A percentile compares a stretch with the other conserved stretches of the same genome.
phyloP scores from a whole-genome alignment of 1,140 invertebrate genomes.

The Cephus cinctus region DNA sequence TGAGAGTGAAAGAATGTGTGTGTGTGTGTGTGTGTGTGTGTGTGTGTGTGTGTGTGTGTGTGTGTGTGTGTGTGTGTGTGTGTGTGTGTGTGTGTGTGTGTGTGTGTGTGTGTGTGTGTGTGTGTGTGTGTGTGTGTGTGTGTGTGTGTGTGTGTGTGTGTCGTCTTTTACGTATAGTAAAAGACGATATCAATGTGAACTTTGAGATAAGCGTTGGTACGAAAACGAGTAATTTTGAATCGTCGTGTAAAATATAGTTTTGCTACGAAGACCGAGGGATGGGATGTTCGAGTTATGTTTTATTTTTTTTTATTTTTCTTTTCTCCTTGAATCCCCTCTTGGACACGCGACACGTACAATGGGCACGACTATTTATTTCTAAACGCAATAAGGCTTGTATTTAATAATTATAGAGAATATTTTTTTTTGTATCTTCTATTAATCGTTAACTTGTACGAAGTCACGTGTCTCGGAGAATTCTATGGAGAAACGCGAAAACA shows the following conservation, averaged over 20 bases:
- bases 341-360: too few relatives aligned
- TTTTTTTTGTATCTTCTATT: conserved; percentile 9
- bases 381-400: conserved; percentile 11
- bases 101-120: too few relatives aligned
- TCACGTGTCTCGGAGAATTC: not conserved
- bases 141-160: not conserved
- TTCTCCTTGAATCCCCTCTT: conserved; percentile 12
- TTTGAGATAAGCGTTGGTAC: not conserved
- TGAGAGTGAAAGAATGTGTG: too few relatives aligned
- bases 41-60: too few relatives aligned
- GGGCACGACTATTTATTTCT: too few relatives aligned
- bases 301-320: conserved; percentile 18
- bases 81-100: too few relatives aligned
- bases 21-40: too few relatives aligned
- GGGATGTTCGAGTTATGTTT: conserved; percentile 6
- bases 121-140: too few relatives aligned
- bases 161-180: conserved; percentile 17
- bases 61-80: too few relatives aligned
- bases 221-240: conserved; percentile 21
- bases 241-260: conserved; percentile 25
- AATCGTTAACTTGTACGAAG: conserved; percentile 7
- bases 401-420: conserved; percentile 24
- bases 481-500: conserved; percentile 12
- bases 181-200: not conserved
- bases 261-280: conserved; percentile 17